Base-by-base conservation (phyloP, 2,797 vertebrate genomes). In the Sebastes steindachneri region DNA sequence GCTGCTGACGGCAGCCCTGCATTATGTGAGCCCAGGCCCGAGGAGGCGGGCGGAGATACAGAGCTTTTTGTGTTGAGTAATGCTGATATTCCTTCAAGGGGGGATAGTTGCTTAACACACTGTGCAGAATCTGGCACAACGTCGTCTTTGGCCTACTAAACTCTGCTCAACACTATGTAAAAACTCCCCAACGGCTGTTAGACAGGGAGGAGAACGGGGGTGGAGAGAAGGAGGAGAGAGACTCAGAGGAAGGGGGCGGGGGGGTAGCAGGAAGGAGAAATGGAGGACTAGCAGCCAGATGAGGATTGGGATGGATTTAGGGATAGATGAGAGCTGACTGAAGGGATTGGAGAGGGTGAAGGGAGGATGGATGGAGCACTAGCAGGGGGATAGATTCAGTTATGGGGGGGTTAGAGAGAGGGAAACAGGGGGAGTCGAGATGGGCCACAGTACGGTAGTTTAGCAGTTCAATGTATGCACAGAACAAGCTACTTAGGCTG, bases 91-190 rank as follows among this genome's bases (percentile, higher is more conserved):
- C 83, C 90, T 93, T 89, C 71, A 82, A 88, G 89, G 89, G 79
- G 75, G 81, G 81, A 72, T 80, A 78, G 85, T 88, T 91, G 90
- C 91, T 92, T 90, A 93, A 93, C 90, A 87, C 86, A 75, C 86
- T 78, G 77, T 75, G 84, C 85, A 51, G 85, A 91, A 93, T 93
- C 87, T 92, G 86, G 91, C 84, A 83, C 89, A 41, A 15, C n/a
- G n/a, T 87, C 86, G 73, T 91, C 92, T 94, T 82, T 95, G 92
- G 86, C 92, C 93, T 93, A 94, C 91, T 95, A 94, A 95, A 94
- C 93, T 94, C 92, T 90, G 79, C 91, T 92, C 90, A 92, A 82
- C 90, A 90, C 92, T 78, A 84, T 91, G 89, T 88, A 86, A 88
- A 89, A 91, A 90, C 84, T 93, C 90, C 91, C 94, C 69, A 17